Evolutionary conservation across 2,888 invertebrate species (phyloP).

Genomic region (Steinernema hermaphroditum): DNA sequence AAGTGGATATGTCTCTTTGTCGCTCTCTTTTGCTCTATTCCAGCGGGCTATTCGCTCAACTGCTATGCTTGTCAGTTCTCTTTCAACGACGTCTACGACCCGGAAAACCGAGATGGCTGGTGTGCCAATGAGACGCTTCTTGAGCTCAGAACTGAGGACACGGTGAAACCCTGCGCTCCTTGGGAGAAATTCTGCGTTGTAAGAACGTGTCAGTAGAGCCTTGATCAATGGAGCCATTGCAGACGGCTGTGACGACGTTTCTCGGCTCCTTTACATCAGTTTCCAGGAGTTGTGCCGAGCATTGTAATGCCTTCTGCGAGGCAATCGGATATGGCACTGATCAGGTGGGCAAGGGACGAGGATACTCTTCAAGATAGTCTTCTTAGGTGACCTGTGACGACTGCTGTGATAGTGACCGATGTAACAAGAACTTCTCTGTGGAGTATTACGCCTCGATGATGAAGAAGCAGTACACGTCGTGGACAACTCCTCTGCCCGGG

Average conservation of each 20-base stretch:
- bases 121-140: slow-evolving; percentile 59
- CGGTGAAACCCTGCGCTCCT: slow-evolving; percentile 58
- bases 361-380: no score
- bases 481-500: slow-evolving; percentile 56
- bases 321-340: slow-evolving; percentile 61
- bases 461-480: slow-evolving; percentile 55
- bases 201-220: slow-evolving; percentile 8
- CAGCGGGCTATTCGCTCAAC: slow-evolving; percentile 38
- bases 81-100: slow-evolving; percentile 61
- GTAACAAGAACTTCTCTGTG: slow-evolving; percentile 58
- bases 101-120: slow-evolving; percentile 61
- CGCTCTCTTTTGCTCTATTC: slow-evolving; percentile 16
- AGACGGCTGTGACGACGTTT: slow-evolving; percentile 60
- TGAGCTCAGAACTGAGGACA: slow-evolving; percentile 45
- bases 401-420: slow-evolving; percentile 57
- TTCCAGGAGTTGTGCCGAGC: slow-evolving; percentile 55
- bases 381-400: slow-evolving; percentile 61
- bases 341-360: slow-evolving; percentile 54
- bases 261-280: slow-evolving; percentile 61
- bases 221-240: slow-evolving; percentile 31
- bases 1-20: background rate
- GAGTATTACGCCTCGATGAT: slow-evolving; percentile 52
- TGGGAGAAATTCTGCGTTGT: slow-evolving; percentile 63
- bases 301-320: slow-evolving; percentile 58
- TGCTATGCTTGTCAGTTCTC: slow-evolving; percentile 63